Percentiles rank a stretch among this genome's conserved stretches.
Evolutionary conservation across 1,140 invertebrate species (phyloP).

Genomic region (Rhopalosiphum padi): DNA sequence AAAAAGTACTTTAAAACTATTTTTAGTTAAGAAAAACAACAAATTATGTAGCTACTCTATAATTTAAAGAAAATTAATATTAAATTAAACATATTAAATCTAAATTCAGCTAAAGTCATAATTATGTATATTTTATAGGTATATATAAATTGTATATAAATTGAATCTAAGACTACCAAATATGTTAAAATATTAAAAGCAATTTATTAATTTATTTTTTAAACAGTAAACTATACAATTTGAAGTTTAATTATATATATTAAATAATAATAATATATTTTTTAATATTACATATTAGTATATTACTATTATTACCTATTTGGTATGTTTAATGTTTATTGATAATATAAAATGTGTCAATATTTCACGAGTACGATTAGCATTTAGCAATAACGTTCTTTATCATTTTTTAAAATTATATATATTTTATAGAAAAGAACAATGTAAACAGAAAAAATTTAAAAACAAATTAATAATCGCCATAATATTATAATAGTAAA

Average conservation of each 20-base stretch:
- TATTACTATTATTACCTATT: neutral
- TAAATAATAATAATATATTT: neutral
- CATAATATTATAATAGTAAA: neutral
- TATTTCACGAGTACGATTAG: neutral
- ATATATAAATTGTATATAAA: neutral
- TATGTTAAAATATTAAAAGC: conserved; percentile 9
- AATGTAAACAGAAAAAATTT: neutral
- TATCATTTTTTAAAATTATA: neutral
- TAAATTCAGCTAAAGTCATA: neutral
- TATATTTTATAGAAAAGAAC: neutral
- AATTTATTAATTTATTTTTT: neutral
- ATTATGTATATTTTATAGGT: neutral
- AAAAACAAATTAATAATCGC: neutral
- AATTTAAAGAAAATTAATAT: neutral
- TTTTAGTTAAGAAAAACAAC: conserved; percentile 4
- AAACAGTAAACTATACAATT: neutral
- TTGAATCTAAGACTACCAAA: neutral
- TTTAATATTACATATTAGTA: neutral
- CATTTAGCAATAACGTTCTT: neutral
- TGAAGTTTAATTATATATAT: neutral
- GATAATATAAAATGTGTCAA: neutral
- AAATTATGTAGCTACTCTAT: neutral
- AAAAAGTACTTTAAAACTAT: conserved; percentile 29
- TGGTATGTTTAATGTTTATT: neutral
- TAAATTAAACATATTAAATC: neutral